Evolutionary conservation across 1,140 invertebrate species (phyloP), one percentile per base, ranked within the genome.

Genomic region (Halotydeus destructor): DNA sequence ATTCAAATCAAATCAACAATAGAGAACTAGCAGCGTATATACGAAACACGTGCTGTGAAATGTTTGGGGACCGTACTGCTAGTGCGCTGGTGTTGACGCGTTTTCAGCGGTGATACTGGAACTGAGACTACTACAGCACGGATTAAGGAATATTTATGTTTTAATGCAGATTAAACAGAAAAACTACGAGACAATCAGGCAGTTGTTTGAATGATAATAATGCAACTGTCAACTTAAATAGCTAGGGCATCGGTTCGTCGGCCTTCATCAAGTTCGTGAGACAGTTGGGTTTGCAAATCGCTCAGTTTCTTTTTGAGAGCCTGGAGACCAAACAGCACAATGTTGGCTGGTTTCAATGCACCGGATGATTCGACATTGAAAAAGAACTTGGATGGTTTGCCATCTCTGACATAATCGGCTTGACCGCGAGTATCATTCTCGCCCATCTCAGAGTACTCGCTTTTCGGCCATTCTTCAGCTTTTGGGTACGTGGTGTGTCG

Each of bases 401-500:
- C 77, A 58, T 83, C 76, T 67, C 80, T 80, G 53, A 89, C 84
- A 56, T 79, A 97, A 8, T 80, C 72, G 4, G 83, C 89, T 68
- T 98, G 79, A 22, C 22, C 43, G 26, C 26, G 25, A 2, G 26
- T 35, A 19, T 38, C 34, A 26, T 91, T 83, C 55, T 97, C 86
- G 50, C 81, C 78, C 11, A 97, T 59, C 62, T 91, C 80, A 35
- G 77, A 79, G 59, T 89, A 91, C 67, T 97, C 89, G 65, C 85
- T 93, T 60, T 93, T 96, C 0, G 88, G 91, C 93, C 93, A 99
- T 64, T 98, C 93, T 58, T 97, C 89, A 31, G 94, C 88, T 64
- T 93, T 97, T 0, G 89, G 88, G 52, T 74, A 94, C 2, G 91
- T 66, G 1, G 93, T 98, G 55, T 99, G 94, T 38, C 88, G 69